phyloP scores from a whole-genome alignment of 1,140 invertebrate genomes.

The Diabrotica undecimpunctata region DNA sequence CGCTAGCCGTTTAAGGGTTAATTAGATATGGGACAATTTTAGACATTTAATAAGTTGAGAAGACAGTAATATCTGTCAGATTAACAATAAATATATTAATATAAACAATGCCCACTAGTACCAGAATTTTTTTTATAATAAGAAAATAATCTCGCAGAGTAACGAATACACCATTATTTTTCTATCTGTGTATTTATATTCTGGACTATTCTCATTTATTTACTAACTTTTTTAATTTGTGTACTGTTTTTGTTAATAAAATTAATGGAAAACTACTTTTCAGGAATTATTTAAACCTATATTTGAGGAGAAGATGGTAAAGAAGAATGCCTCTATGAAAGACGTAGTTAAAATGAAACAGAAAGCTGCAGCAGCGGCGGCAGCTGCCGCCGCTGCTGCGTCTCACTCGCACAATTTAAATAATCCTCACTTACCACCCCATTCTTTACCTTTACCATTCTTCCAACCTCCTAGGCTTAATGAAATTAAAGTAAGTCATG shows the following conservation, averaged over 20 bases:
- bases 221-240: neutral
- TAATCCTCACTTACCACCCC: neutral
- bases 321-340: conserved; percentile 54
- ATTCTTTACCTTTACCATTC: neutral
- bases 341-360: conserved; percentile 55
- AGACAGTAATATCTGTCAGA: no score
- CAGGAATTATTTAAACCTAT: conserved; percentile 37
- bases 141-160: no score
- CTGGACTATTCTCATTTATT: neutral
- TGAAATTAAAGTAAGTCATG: conserved; percentile 7
- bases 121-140: no score
- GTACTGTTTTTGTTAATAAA: no score
- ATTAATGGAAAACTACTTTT: neutral
- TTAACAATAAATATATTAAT: no score
- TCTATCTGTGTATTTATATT: neutral
- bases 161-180: no score
- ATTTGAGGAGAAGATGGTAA: conserved; percentile 49
- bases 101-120: no score
- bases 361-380: conserved; percentile 32
- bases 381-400: conserved; percentile 14
- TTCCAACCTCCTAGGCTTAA: neutral
- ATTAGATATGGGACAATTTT: no score
- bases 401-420: neutral
- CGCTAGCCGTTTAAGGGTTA: no score
- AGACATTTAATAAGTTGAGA: no score